Percentiles rank a stretch among this genome's conserved stretches.
Evolutionary conservation across 2,797 vertebrate genomes (phyloP).

Genomic region (Pangasius krempfi): DNA sequence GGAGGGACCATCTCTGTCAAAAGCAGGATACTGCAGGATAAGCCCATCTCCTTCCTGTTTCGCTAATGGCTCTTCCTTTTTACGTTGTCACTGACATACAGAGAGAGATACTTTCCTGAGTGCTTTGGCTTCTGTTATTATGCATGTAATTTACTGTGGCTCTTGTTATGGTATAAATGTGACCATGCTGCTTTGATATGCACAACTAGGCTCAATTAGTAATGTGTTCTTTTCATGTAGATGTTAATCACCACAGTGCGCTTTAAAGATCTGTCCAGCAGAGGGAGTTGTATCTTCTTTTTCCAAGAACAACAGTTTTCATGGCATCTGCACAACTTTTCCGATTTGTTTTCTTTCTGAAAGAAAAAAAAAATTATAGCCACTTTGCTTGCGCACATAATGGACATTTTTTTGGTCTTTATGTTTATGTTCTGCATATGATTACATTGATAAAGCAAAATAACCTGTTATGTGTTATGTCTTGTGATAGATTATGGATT

Average conservation of each 20-base stretch:
- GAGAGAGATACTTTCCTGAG: not conserved
- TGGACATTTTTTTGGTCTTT: not conserved
- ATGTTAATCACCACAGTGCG: not conserved
- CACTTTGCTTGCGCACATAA: not conserved
- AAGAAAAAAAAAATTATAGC: not conserved
- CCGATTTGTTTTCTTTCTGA: not conserved
- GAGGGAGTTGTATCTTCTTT: not conserved
- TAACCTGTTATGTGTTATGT: not conserved
- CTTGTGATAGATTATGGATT: not conserved
- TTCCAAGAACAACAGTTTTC: not conserved
- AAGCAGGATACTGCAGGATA: constrained; percentile 23
- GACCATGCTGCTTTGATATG: not conserved
- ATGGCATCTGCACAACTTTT: not conserved
- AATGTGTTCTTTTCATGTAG: not conserved
- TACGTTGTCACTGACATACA: constrained; percentile 24
- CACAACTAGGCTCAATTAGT: not conserved
- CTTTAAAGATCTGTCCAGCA: constrained; percentile 14
- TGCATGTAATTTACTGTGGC: not conserved
- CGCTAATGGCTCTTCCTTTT: constrained; percentile 39
- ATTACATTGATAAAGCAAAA: not conserved
- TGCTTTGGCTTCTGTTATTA: not conserved
- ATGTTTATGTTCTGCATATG: not conserved
- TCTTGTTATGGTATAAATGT: not conserved
- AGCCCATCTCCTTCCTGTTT: constrained; percentile 44
- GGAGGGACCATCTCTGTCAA: not conserved